Base-by-base conservation (phyloP, 2,113 vertebrate species). In the Lathamus discolor region DNA sequence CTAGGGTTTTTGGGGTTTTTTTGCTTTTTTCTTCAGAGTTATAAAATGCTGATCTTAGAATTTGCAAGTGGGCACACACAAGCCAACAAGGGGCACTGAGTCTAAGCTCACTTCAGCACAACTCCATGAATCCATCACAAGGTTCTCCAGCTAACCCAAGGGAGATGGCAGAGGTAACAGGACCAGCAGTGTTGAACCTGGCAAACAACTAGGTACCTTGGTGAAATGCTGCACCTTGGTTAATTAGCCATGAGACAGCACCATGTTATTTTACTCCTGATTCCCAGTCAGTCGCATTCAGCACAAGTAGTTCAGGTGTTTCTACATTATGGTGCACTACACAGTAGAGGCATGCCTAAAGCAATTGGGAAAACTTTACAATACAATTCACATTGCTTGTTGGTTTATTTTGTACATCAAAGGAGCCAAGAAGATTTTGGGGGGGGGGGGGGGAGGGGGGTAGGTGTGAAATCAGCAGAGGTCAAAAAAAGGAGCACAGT, bases 381-480 rank as follows among this genome's bases (percentile, higher is more conserved):
- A 79, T 16, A 44, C 9, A 20, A 46, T 44, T 43, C 41, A 39
- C 2, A 44, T 35, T 0, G 1, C 57, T 72, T 51, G 17, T 5
- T 48, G 8, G 1, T 88, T 68, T n/a, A 46, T 61, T 90, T 41
- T 44, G 31, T 25, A 46, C 14, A 23, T 29, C 63, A 54, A 63
- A 62, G 83, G 19, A 57, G 55, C 19, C 8, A 2, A 57, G 55
- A 57, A n/a, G 31, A 33, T 6, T 20, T 11, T 18, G 31, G 31
- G 29, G 7, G 10, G 12, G 2, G 4, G 1, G 8, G 2, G 5
- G 18, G 44, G 37, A 9, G 9, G 37, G 37, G 37, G 37, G 10
- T 10, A 39, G 19, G 19, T 22, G 46, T 48, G 1, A 7, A 88
- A 85, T 1, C 0, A 0, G n/a, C 27, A 35, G 5, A 28, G 52